Base-by-base conservation (phyloP, 2,113 vertebrate species). In the Carettochelys insculpta region DNA sequence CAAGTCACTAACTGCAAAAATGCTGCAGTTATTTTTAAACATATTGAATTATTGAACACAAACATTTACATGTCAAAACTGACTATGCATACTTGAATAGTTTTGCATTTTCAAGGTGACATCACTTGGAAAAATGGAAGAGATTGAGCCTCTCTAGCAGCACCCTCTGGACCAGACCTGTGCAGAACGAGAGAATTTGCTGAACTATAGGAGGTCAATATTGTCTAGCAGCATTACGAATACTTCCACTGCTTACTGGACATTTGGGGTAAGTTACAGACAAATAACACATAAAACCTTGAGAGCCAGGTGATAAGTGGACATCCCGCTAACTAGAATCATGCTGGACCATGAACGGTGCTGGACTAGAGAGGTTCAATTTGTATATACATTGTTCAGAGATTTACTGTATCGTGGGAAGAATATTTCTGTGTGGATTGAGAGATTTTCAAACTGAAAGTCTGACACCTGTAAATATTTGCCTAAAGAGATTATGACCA, bases 1-100 rank as follows among this genome's bases (percentile, higher is more conserved):
- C 73, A 81, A 38, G 48, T 38, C 41, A 65, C 82, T 92, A 88
- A 73, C 20, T n/a, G 56, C 79, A n/a, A n/a, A n/a, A 81, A 56
- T 17, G 80, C 75, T 38, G 9, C 52, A 5, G 3, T 52, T 85
- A 87, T 80, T 78, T 80, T 2, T 4, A 77, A 88, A 52, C 85
- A 71, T 93, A 77, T 7, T 65, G 78, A 94, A 84, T 25, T 93
- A 77, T 8, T 65, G 78, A 94, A 84, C 22, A 34, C 76, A 86
- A 89, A 80, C 47, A 86, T 90, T 95, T 79, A 45, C 58, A 48
- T 83, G 54, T 80, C 61, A 90, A 51, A 81, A 54, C 61, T 82
- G 29, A 29, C 83, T 45, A 38, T 31, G 80, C 85, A 76, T 45
- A 41, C 75, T 47, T 41, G 51, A 83, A 92, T 68, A 85, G 80